Base-by-base conservation (phyloP, 2,797 vertebrate species). In the Harpagifer antarcticus region DNA sequence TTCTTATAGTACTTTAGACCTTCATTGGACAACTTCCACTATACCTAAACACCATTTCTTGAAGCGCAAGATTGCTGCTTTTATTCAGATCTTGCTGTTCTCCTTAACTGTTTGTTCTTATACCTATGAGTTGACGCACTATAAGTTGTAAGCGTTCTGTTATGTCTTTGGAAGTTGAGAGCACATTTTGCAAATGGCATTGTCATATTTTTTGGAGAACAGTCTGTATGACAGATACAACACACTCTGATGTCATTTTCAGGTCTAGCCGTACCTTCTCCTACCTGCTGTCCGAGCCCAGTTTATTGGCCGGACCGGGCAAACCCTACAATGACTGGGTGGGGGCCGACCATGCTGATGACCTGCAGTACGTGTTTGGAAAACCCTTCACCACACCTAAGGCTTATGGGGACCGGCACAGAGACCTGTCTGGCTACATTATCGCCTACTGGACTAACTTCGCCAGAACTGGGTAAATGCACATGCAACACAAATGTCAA, bases 371-470 rank as follows among this genome's bases (percentile, higher is more conserved):
- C 0, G 89, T 98, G 56, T 98, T 99, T 2, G 97, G 96, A 48
- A 97, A 97, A 68, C 97, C 97, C n/a, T 96, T 97, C 1, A 9
- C 85, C 60, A 96, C 92, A 0, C 94, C 95, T 0, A 15, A 95
- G 71, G 95, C 84, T 47, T 98, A 97, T 85, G 81, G 72, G 47
- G 45, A 95, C 47, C 92, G 91, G 69, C 94, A 98, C 67, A 94
- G 96, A 49, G 93, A 93, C 0, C 88, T 98, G 48, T 96, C 97
- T 2, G 61, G 54, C 15, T 68, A 87, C 73, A 85, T 98, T 89
- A 98, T 98, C 0, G 94, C 96, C 74, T 99, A 98, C 79, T 98
- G 97, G 97, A 97, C 96, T 85, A 99, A 99, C 91, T 98, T 98
- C 31, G 97, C 97, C 73, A 94, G 61, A 52, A 96, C 95, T 2